Evolutionary conservation across 2,888 invertebrate genomes (phyloP).

Genomic region (Erebia epiphron): DNA sequence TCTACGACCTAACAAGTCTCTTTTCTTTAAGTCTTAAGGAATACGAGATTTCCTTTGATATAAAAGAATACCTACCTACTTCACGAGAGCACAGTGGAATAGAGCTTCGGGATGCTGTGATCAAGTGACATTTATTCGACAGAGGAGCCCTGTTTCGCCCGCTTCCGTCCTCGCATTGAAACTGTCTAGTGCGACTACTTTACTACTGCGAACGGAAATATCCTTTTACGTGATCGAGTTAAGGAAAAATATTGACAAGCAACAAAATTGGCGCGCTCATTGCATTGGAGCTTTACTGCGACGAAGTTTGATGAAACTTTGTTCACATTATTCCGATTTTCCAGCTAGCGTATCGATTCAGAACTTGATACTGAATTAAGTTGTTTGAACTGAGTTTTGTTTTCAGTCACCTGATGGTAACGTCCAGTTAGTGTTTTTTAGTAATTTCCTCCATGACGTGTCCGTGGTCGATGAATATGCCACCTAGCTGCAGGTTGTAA

Average conservation of each 20-base stretch:
- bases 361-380: background rate
- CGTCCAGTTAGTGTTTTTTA: background rate
- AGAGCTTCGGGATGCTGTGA: constrained; percentile 23
- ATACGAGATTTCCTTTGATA: background rate
- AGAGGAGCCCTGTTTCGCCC: constrained; percentile 37
- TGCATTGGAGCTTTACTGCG: background rate
- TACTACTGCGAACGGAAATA: constrained; percentile 34
- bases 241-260: constrained; percentile 39
- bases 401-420: background rate
- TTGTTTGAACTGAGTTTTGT: background rate
- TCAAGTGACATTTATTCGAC: constrained; percentile 45
- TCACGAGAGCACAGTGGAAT: constrained; percentile 22
- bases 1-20: background rate
- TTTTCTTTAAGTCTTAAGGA: background rate
- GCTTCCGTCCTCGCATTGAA: constrained; percentile 32
- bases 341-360: background rate
- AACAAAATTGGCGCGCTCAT: background rate
- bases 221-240: constrained; percentile 42
- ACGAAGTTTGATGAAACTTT: background rate
- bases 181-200: constrained; percentile 26
- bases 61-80: background rate
- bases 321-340: background rate
- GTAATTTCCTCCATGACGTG: too few relatives aligned
- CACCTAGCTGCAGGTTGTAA: too few relatives aligned
- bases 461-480: too few relatives aligned